phyloP scores from a whole-genome alignment of 1,140 invertebrate genomes.

The Atta colombica region DNA sequence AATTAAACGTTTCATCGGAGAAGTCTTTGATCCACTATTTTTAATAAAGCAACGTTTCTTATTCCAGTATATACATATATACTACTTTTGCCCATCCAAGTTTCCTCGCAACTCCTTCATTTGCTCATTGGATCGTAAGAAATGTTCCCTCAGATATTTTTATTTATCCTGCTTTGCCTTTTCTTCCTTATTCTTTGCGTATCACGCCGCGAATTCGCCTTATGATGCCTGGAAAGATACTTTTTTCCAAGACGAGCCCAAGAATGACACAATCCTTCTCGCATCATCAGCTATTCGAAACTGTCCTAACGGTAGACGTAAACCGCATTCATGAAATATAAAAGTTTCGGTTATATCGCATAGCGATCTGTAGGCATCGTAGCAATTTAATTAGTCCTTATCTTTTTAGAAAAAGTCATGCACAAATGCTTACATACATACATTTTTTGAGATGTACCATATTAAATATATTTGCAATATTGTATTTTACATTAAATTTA shows the following conservation, averaged over 20 bases:
- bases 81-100: neutral
- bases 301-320: neutral
- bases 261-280: neutral
- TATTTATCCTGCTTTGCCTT: neutral
- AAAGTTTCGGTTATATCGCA: neutral
- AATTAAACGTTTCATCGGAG: constrained; percentile 60
- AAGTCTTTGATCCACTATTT: constrained; percentile 35
- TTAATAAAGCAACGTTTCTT: constrained; percentile 54
- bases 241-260: neutral
- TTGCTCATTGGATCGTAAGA: constrained; percentile 54
- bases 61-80: neutral
- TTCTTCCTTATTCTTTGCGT: constrained; percentile 39
- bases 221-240: constrained; percentile 38
- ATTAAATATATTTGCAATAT: neutral
- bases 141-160: constrained; percentile 52
- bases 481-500: neutral
- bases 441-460: neutral
- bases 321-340: neutral
- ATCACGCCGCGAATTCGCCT: constrained; percentile 30
- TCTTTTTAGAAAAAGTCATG: neutral
- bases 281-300: neutral
- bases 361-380: neutral
- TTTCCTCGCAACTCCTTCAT: constrained; percentile 36
- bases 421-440: neutral
- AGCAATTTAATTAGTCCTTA: neutral